These are phyloP conservation scores for Chorisops tibialis DNA, from an alignment of 2,888 invertebrate species.

Conservation along the genomic window DNA sequence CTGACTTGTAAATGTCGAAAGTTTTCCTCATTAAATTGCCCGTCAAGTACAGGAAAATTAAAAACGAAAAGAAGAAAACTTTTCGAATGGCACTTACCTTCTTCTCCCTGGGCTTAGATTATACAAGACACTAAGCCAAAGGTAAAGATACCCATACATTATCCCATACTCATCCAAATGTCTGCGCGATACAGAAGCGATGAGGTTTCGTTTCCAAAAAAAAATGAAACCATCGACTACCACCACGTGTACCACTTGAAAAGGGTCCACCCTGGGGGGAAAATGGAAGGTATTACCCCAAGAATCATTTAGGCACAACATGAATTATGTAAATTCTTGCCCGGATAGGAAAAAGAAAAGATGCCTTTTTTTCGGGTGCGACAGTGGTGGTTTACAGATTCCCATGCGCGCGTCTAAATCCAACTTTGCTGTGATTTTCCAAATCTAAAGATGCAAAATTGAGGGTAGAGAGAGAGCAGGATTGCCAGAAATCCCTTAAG, in stretches of 20 bases:
- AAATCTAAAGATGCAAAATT: no score
- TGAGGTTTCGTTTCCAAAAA: not conserved
- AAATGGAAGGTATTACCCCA: no score
- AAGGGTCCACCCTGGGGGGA: not conserved
- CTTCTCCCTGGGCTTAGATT: not conserved
- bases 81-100: constrained; percentile 10
- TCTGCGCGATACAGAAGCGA: not conserved
- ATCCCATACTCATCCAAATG: constrained; percentile 8
- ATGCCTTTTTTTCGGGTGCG: not conserved
- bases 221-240: not conserved
- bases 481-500: not conserved
- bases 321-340: constrained; percentile 23
- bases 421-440: not conserved
- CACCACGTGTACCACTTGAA: not conserved
- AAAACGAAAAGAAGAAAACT: constrained; percentile 19
- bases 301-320: constrained; percentile 11
- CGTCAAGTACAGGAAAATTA: constrained; percentile 26
- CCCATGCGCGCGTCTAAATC: constrained; percentile 2
- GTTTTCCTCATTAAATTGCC: constrained; percentile 28
- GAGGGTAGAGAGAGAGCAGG: no score
- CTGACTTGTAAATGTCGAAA: constrained; percentile 33
- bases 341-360: constrained; percentile 8
- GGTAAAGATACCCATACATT: not conserved
- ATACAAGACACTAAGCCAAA: not conserved
- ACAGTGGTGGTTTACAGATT: not conserved